Base-by-base conservation (phyloP, 1,140 invertebrate genomes). In the Sarcophaga bullata region DNA sequence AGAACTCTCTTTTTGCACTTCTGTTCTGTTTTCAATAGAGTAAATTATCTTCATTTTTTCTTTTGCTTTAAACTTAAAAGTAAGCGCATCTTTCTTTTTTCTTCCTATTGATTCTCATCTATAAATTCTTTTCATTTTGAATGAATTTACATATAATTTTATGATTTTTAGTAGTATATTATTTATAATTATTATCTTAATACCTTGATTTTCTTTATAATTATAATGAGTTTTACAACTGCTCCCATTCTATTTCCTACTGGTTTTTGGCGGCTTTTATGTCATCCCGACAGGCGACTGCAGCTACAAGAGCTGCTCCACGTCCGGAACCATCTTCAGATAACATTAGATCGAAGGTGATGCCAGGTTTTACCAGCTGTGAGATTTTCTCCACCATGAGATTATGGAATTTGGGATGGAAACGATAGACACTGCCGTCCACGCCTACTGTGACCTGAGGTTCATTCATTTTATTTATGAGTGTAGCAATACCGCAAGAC, bases 291-390 rank as follows among this genome's bases (percentile, higher is more conserved):
- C 88, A 89, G 49, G 97, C 97, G 25, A 99, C 98, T 11, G 98
- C 98, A 17, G 98, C 98, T 3, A 99, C 97, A 11, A 99, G 91
- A 81, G 98, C 98, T 49, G 98, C 98, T 54, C 98, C 98, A 87
- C 98, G 95, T 11, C 98, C 98, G 89, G 97, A 99, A 19, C 98
- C 98, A 90, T 99, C 98, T 90, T 99, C 97, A 5, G 98, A 99
- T 81, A 99, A 91, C 97, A 99, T 98, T 85, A 99, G 91, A 88
- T 98, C 96, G 90, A 99, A 99, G 95, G 98, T 93, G 80, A 94
- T 91, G 82, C 92, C 92, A 6, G 93, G 93, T 83, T 88, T 89
- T 8, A 96, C 93, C 46, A 99, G 92, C 89, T 97, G 92, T 75
- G 92, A 90, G 85, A 99, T 98, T 91, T 98, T 98, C 85, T 97